Percentiles rank a stretch among this genome's conserved stretches.
Evolutionary conservation across 2,888 invertebrate species (phyloP).

Genomic region (Andrena camellia): DNA sequence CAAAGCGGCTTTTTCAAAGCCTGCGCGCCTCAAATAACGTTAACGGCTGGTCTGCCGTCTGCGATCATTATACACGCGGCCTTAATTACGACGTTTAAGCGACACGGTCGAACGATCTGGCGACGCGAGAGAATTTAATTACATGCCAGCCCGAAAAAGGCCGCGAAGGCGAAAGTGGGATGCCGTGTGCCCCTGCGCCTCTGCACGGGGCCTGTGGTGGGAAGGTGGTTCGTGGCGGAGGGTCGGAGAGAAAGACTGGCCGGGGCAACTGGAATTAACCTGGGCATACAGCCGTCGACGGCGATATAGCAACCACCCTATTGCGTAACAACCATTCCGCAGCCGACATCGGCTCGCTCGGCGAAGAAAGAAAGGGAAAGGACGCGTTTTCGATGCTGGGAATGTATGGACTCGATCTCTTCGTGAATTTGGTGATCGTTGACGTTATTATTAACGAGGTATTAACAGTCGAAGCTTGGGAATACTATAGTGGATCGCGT

Average conservation of each 20-base stretch:
- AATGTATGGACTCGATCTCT: slow-evolving; percentile 11
- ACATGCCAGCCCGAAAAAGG: slow-evolving; percentile 66
- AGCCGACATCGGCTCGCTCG: slow-evolving; percentile 5
- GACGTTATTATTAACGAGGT: neutral
- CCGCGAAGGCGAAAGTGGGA: slow-evolving; percentile 63
- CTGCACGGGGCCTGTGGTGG: slow-evolving; percentile 26
- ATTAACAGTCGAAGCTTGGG: no score
- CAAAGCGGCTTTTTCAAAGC: slow-evolving; percentile 22
- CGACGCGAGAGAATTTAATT: slow-evolving; percentile 75
- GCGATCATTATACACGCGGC: slow-evolving; percentile 62
- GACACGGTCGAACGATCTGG: slow-evolving; percentile 70
- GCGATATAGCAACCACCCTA: slow-evolving; percentile 33
- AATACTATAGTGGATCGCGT: no score
- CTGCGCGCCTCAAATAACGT: slow-evolving; percentile 36
- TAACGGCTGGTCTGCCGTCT: slow-evolving; percentile 39
- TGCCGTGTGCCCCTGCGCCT: slow-evolving; percentile 39
- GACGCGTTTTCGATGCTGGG: slow-evolving; percentile 2
- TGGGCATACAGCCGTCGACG: slow-evolving; percentile 44
- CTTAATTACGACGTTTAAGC: slow-evolving; percentile 71
- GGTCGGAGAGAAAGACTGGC: slow-evolving; percentile 45
- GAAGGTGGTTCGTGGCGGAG: slow-evolving; percentile 54
- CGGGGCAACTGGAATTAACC: slow-evolving; percentile 57
- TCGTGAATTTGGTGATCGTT: no score
- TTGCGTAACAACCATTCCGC: slow-evolving; percentile 38
- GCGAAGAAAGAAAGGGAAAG: slow-evolving; percentile 7